Evolutionary conservation across 2,113 vertebrate genomes (phyloP), one percentile per base, ranked within the genome.

Genomic region (Pogonocichla stellata): DNA sequence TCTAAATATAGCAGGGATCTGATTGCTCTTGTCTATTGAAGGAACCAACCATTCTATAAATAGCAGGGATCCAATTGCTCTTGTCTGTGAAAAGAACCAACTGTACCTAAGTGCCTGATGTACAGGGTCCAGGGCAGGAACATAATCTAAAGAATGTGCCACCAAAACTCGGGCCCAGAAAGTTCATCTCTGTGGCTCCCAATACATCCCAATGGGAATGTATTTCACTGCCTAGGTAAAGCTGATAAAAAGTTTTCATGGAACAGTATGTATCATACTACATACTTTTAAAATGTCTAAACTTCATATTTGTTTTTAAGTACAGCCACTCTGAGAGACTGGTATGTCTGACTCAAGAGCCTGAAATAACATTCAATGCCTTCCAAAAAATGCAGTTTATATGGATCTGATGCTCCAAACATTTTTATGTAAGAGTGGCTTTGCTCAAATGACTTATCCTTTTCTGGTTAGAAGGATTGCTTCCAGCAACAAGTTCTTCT

Each of bases 21-120:
- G 2, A 66, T 88, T 93, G 70, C 88, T 84, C 42, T 43, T 61
- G n/a, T 60, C 81, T 82, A 82, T 75, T 95, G 82, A 90, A 90
- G 85, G 85, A 96, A 67, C 36, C n/a, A 90, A 61, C 4, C 10
- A n/a, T 75, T 56, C 73, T 75, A 40, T 91, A 71, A 42, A 84
- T 67, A 94, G 77, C 45, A 92, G 81, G 42, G 74, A 89, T 93
- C 74, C 8, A 4, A 64, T 90, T 93, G 74, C 92, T 91, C 38
- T 48, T 53, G 36, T 72, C 62, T 90, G 73, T 82, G 92, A 88
- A 90, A 82, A 93, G 85, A 95, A 65, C 42, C 33, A 66, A 70
- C n/a, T 25, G 40, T 61, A 82, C 13, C 14, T 77, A 73, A 90
- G 42, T 1, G 3, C 16, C 50, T 54, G 29, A 73, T 62, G 50